Evolutionary conservation across 2,888 invertebrate genomes (phyloP).

Genomic region (Nomada flava): DNA sequence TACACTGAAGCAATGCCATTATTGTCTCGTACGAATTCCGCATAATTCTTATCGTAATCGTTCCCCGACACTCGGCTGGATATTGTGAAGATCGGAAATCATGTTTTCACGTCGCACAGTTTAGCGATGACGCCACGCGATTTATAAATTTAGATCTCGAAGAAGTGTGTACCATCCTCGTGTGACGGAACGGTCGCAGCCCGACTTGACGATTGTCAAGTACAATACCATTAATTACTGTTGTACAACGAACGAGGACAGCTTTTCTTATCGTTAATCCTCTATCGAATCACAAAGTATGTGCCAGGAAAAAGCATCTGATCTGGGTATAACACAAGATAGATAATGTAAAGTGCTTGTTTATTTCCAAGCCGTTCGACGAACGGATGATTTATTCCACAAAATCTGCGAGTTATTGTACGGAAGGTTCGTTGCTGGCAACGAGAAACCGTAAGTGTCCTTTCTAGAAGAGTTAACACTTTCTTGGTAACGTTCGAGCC

Average conservation of each 20-base stretch:
- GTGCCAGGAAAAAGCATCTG: neutral
- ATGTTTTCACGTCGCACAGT: constrained; percentile 53
- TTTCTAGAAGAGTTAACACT: neutral
- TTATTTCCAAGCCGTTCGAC: neutral
- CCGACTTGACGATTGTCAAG: constrained; percentile 48
- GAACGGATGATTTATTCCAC: neutral
- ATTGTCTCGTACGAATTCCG: neutral
- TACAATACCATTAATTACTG: constrained; percentile 16
- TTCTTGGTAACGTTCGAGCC: neutral
- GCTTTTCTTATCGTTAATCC: neutral
- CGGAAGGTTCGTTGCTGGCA: neutral
- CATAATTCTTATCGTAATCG: constrained; percentile 16
- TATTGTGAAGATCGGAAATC: constrained; percentile 46
- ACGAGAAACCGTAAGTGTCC: neutral
- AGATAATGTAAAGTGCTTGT: neutral
- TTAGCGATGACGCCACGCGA: constrained; percentile 73
- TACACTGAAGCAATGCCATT: neutral
- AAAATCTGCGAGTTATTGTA: constrained; percentile 7
- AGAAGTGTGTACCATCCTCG: constrained; percentile 55
- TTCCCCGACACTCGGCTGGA: neutral
- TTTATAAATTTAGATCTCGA: constrained; percentile 73
- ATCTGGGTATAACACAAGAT: neutral
- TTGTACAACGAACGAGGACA: constrained; percentile 1
- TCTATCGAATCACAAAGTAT: constrained; percentile 12
- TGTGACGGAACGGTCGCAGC: constrained; percentile 56